A percentile compares a stretch with the other conserved stretches of the same genome.
Conservation (phyloP, 2,797 vertebrate genomes). For the Huso huso region DNA sequence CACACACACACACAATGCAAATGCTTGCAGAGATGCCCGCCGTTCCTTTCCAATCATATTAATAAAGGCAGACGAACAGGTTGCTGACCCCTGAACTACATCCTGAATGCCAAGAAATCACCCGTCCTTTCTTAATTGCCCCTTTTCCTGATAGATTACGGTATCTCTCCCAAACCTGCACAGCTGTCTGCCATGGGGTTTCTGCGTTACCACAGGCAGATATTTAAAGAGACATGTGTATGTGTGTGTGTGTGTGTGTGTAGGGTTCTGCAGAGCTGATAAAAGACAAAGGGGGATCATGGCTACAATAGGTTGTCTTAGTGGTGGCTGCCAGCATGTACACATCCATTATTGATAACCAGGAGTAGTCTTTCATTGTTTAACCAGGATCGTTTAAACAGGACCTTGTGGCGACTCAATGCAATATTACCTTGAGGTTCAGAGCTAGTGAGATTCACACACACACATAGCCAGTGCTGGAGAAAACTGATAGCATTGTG, state of each 20-base stretch:
- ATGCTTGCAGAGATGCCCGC: too few relatives aligned
- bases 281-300: too few relatives aligned
- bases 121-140: slow-evolving; percentile 6
- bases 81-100: too few relatives aligned
- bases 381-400: slow-evolving; percentile 38
- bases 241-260: background rate
- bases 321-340: slow-evolving; percentile 22
- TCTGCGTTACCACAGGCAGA: slow-evolving; percentile 1
- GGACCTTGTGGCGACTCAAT: slow-evolving; percentile 39
- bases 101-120: background rate
- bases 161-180: slow-evolving; percentile 23
- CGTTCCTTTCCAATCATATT: too few relatives aligned
- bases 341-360: slow-evolving; percentile 56
- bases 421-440: background rate
- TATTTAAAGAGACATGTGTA: background rate
- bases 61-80: too few relatives aligned
- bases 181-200: background rate
- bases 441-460: slow-evolving; percentile 38
- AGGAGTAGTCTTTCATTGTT: slow-evolving; percentile 31
- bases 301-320: too few relatives aligned
- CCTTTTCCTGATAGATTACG: slow-evolving; percentile 35
- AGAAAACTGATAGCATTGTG: slow-evolving; percentile 46
- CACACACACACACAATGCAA: background rate
- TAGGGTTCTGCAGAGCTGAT: background rate
- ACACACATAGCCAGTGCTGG: slow-evolving; percentile 34